Evolutionary conservation across 2,888 invertebrate genomes (phyloP).

Genomic region (Scelioninae gen. 1): DNA sequence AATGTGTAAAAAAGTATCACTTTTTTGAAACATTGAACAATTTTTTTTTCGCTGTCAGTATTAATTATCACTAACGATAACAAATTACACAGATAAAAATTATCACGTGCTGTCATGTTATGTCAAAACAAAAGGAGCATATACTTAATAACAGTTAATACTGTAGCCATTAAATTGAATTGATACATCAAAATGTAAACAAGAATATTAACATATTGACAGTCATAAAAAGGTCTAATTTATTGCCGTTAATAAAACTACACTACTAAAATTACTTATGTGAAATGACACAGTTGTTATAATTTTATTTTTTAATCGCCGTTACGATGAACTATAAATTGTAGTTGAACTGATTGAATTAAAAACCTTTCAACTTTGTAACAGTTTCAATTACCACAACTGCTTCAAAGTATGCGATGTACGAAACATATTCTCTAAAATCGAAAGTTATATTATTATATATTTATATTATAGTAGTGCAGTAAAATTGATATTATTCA

Average conservation of each 20-base stretch:
- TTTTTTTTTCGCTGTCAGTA: slow-evolving; percentile 32
- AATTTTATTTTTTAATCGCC: slow-evolving; percentile 55
- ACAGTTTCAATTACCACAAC: slow-evolving; percentile 51
- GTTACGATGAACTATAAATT: slow-evolving; percentile 51
- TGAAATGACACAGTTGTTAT: slow-evolving; percentile 56
- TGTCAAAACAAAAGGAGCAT: slow-evolving; percentile 55
- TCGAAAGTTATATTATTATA: neutral
- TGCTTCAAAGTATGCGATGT: slow-evolving; percentile 28
- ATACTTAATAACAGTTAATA: slow-evolving; percentile 63
- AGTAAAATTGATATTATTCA: no score
- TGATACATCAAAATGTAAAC: slow-evolving; percentile 65
- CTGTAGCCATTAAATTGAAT: slow-evolving; percentile 63
- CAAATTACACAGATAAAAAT: slow-evolving; percentile 56
- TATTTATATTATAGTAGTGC: neutral
- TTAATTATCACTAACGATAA: slow-evolving; percentile 50
- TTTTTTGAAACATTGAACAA: slow-evolving; percentile 11
- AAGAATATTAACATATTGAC: slow-evolving; percentile 68
- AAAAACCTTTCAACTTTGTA: slow-evolving; percentile 55
- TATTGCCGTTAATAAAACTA: slow-evolving; percentile 57
- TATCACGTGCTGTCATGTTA: slow-evolving; percentile 43
- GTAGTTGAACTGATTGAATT: slow-evolving; percentile 54
- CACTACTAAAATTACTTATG: slow-evolving; percentile 47
- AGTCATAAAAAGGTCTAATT: slow-evolving; percentile 63
- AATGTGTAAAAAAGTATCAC: neutral
- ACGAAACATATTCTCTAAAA: neutral